These are phyloP conservation scores for Xanthostigma xanthostigma DNA, from an alignment of 2,888 invertebrate species.

Conservation along the genomic window DNA sequence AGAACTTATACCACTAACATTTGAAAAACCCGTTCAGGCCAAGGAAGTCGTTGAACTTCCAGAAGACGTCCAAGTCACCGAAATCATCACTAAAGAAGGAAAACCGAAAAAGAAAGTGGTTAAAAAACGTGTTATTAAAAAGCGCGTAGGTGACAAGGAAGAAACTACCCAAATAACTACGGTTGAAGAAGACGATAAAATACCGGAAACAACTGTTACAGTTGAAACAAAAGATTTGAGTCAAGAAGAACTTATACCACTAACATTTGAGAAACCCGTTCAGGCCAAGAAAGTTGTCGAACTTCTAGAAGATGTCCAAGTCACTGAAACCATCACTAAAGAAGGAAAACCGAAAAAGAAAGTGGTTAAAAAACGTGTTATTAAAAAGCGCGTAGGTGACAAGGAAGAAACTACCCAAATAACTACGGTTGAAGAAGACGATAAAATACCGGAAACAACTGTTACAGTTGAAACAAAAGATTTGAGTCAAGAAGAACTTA, in stretches of 20 bases:
- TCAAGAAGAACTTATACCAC: conserved; percentile 4
- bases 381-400: conserved; percentile 16
- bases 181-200: conserved; percentile 11
- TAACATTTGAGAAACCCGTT: conserved; percentile 13
- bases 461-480: conserved; percentile 21
- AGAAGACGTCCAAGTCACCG: conserved; percentile 17
- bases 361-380: conserved; percentile 17
- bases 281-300: conserved; percentile 18
- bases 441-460: conserved; percentile 19
- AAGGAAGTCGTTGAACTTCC: conserved; percentile 13
- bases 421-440: conserved; percentile 21
- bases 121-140: conserved; percentile 20
- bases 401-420: conserved; percentile 28
- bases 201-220: conserved; percentile 8
- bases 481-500: conserved; percentile 12
- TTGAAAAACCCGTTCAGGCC: conserved; percentile 6
- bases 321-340: conserved; percentile 21
- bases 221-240: conserved; percentile 4
- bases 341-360: conserved; percentile 20
- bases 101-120: conserved; percentile 16
- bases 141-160: conserved; percentile 17
- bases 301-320: conserved; percentile 20
- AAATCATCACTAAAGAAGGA: conserved; percentile 17
- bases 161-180: conserved; percentile 14
- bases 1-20: conserved; percentile 7